Evolutionary conservation across 2,888 invertebrate species (phyloP).

Genomic region (Gastracanthus pulcherrimus): DNA sequence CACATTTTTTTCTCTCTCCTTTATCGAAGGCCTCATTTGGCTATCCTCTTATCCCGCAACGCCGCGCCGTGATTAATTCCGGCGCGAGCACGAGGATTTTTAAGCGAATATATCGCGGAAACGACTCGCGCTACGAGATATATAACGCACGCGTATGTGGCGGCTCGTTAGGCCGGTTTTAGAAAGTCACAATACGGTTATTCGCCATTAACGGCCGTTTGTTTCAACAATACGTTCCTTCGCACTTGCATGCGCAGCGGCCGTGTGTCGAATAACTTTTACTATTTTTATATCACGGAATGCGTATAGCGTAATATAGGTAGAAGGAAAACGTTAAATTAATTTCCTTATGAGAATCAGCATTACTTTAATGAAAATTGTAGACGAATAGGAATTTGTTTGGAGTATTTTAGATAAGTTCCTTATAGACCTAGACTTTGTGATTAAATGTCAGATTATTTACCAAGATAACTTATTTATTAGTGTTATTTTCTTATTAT

Average conservation of each 20-base stretch:
- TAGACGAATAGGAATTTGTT: not conserved
- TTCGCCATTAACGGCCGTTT: slow-evolving; percentile 3
- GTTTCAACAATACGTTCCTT: slow-evolving; percentile 1
- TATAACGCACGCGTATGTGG: not conserved
- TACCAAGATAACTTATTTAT: not conserved
- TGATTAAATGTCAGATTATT: not conserved
- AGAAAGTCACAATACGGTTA: slow-evolving; percentile 42
- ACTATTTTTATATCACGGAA: not conserved
- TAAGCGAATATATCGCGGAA: slow-evolving; percentile 1
- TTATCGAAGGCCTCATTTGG: slow-evolving; percentile 2
- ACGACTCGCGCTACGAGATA: not conserved
- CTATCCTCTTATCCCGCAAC: no score
- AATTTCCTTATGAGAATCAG: slow-evolving; percentile 8
- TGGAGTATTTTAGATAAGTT: not conserved
- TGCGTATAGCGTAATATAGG: not conserved
- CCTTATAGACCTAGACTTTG: not conserved
- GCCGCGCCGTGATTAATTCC: not conserved
- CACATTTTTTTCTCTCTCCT: not conserved
- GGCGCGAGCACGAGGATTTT: not conserved
- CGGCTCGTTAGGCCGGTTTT: slow-evolving; percentile 42
- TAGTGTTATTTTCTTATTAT: not conserved
- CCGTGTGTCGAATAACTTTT: not conserved
- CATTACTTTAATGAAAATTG: not conserved
- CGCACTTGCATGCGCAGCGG: not conserved
- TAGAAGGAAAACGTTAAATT: not conserved